Evolutionary conservation across 2,888 invertebrate genomes (phyloP).

Genomic region (Hemistola chrysoprasaria): DNA sequence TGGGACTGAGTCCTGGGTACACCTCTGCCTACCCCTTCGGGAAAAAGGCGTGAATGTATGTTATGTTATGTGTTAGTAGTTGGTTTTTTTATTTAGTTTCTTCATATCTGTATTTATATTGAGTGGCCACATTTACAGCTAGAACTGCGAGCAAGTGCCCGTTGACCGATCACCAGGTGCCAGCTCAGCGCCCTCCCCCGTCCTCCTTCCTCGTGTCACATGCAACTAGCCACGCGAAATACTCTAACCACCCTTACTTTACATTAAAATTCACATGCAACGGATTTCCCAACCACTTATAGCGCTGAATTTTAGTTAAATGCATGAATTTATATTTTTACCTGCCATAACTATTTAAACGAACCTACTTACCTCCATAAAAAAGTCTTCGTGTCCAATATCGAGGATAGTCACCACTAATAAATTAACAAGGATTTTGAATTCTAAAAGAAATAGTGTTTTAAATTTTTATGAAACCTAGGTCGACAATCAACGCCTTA

Average conservation of each 20-base stretch:
- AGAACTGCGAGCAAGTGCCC: constrained; percentile 1
- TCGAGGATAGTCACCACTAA: too few relatives aligned
- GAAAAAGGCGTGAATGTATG: too few relatives aligned
- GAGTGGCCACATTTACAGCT: too few relatives aligned
- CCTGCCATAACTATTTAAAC: background rate
- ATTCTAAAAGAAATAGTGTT: too few relatives aligned
- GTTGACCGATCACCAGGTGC: constrained; percentile 8
- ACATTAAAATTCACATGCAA: constrained; percentile 49
- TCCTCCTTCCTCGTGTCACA: constrained; percentile 35
- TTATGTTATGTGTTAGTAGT: too few relatives aligned
- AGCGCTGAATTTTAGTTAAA: constrained; percentile 14
- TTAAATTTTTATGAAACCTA: constrained; percentile 7
- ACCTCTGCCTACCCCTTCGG: too few relatives aligned
- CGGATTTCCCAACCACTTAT: constrained; percentile 32
- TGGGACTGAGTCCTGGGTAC: too few relatives aligned
- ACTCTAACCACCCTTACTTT: constrained; percentile 3
- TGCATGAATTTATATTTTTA: constrained; percentile 11
- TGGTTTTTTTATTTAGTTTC: too few relatives aligned
- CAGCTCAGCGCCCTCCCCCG: constrained; percentile 6
- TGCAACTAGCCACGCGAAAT: constrained; percentile 31
- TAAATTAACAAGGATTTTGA: too few relatives aligned
- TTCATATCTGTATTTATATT: too few relatives aligned
- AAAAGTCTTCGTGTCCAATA: background rate
- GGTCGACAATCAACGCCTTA: background rate
- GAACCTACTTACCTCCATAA: too few relatives aligned